Evolutionary conservation across 2,113 vertebrate genomes (phyloP), one percentile per base, ranked within the genome.

Genomic region (Pteronura brasiliensis): DNA sequence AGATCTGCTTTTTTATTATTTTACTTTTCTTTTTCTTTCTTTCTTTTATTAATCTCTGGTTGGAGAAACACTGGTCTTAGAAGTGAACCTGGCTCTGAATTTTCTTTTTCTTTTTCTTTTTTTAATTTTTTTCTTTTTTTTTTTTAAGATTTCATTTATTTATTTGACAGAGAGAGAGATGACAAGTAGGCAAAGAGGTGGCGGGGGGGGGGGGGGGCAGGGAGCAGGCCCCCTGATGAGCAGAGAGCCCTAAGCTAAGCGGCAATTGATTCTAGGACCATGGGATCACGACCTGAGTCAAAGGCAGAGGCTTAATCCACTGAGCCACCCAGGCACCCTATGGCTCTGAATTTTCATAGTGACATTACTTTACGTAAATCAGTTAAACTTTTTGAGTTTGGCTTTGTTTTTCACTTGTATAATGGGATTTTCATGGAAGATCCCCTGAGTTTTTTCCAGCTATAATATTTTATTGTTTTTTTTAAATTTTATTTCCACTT

Each of bases 391-490:
- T n/a, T 47, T 47, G 29, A 91, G 23, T 2, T 36, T 84, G 85
- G 49, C 67, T 29, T 81, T 29, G 4, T 42, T 88, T 83, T 47
- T 23, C 21, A 82, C 69, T n/a, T 72, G 6, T 52, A 61, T 59
- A 79, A 74, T 39, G 72, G 21, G 8, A 18, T 72, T 94, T 95
- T 88, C 44, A 88, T 23, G 55, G 76, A 74, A 52, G 23, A 15
- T 83, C 86, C 25, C 44, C 44, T 88, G 42, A 69, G 14, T 7
- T 31, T 5, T 42, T 89, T 52, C 34, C 3, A 71, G 3, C 2
- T 90, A 1, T 87, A 61, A 87, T 90, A 77, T 59, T 61, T 90
- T 90, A 49, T 36, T 89, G 44, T 86, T 2, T 95, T 92, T 49
- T 47, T 96, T 92, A 36, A 44, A 27, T 71, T 92, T 76, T 2